Percentiles rank a stretch among this genome's conserved stretches.
Evolutionary conservation across 2,113 vertebrate species (phyloP).

Genomic region (Pholis gunnellus): DNA sequence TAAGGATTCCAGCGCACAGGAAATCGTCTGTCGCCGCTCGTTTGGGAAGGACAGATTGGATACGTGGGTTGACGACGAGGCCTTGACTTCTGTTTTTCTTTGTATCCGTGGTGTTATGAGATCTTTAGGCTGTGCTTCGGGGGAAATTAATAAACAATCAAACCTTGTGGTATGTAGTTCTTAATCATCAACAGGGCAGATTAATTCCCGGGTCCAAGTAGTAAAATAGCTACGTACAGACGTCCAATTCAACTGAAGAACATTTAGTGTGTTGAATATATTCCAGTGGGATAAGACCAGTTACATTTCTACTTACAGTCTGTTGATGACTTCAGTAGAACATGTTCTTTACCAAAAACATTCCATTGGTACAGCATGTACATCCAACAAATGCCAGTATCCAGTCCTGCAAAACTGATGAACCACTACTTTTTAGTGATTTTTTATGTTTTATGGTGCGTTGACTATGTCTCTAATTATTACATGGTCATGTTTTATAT

Average conservation of each 20-base stretch:
- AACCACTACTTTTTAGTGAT: neutral
- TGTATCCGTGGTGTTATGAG: constrained; percentile 28
- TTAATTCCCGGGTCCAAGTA: neutral
- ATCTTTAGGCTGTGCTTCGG: constrained; percentile 33
- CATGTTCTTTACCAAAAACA: neutral
- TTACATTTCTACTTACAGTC: neutral
- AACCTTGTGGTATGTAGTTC: constrained; percentile 11
- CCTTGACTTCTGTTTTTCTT: constrained; percentile 59
- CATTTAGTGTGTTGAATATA: neutral
- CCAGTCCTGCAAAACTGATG: neutral
- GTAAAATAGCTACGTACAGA: neutral
- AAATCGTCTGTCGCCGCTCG: constrained; percentile 64
- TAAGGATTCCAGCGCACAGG: constrained; percentile 58
- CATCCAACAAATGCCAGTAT: neutral
- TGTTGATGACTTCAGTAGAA: neutral
- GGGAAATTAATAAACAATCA: constrained; percentile 50
- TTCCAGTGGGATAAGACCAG: neutral
- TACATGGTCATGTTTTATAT: neutral
- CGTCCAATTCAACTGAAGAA: neutral
- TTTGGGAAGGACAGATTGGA: constrained; percentile 65
- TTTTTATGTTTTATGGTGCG: neutral
- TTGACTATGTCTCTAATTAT: neutral
- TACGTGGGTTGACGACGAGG: constrained; percentile 48
- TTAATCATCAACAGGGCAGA: constrained; percentile 5
- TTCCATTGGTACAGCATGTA: neutral